Conservation (phyloP, 2,797 vertebrate genomes). For the Lemur catta region DNA sequence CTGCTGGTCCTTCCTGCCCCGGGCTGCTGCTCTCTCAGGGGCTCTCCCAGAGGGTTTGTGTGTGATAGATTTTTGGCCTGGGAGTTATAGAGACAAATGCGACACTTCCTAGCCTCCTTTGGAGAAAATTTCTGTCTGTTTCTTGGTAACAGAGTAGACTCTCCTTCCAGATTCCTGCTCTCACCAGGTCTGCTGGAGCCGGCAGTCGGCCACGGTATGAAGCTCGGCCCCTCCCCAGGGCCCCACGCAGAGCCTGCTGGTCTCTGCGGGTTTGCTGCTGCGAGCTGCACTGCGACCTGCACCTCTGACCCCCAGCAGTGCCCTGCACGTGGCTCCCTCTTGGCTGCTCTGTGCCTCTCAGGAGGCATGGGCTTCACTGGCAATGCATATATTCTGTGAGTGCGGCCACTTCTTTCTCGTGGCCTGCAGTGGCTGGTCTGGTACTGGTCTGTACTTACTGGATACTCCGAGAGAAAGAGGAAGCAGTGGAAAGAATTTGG, state of each 20-base stretch:
- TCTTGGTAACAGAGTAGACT: constrained; percentile 3
- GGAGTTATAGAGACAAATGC: constrained; percentile 53
- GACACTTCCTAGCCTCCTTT: constrained; percentile 32
- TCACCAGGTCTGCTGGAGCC: not conserved
- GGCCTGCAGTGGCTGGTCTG: not conserved
- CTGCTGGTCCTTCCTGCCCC: not conserved
- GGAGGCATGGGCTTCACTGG: not conserved
- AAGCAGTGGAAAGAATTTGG: not conserved
- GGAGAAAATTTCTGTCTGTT: not conserved
- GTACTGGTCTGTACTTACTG: not conserved
- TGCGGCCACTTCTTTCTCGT: not conserved
- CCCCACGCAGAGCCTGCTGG: accelerated
- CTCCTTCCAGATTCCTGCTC: not conserved
- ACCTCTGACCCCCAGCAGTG: not conserved
- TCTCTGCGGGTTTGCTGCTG: not conserved
- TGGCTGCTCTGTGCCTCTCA: not conserved
- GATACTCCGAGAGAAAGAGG: not conserved
- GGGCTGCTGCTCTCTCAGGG: not conserved
- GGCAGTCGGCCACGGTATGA: not conserved
- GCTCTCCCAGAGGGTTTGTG: not conserved
- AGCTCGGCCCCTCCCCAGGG: not conserved
- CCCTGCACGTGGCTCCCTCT: not conserved
- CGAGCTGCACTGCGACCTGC: not conserved
- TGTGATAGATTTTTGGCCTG: constrained; percentile 54
- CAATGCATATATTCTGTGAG: not conserved